Base-by-base conservation (phyloP, 2,888 invertebrate genomes). In the Thecocarcelia acutangulata region DNA sequence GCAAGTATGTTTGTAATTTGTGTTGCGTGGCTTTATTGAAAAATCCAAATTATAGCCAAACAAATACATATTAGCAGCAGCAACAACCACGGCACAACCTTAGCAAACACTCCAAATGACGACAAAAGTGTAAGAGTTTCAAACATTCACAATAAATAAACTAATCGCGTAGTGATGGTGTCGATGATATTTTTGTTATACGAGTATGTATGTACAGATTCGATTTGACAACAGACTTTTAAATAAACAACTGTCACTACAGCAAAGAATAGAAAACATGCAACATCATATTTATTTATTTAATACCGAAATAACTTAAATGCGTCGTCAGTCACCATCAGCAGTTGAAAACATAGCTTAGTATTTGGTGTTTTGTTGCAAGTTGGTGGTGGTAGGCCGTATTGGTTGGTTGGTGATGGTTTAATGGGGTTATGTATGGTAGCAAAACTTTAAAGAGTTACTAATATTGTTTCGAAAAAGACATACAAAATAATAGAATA, bases 201-300 rank as follows among this genome's bases (percentile, higher is more conserved):
- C 9, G 3, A 1, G 33, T 24, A n/a, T 24, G 24, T 72, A 76
- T 76, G 66, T 69, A 42, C 40, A 69, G 66, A 56, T 50, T 56
- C 58, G 40, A 78, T 82, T 58, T 52, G 54, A 56, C 40, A 33
- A 58, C 56, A 70, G 58, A 58, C 69, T 66, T 37, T 19, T 40
- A 63, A 61, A 73, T 64, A 68, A 74, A 68, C 69, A 69, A 37
- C 54, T 42, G 54, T 24, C 61, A 63, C 40, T 44, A 64, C 58
- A 50, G 12, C 54, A 19, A 63, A 58, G 46, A 70, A 64, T 54
- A 44, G 17, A 72, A 72, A 77, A 73, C 76, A 68, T 69, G 73
- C 82, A 74, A 78, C 78, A 66, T 78, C 66, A 82, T 82, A 74
- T 74, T 82, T 78, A 78, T 78, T 75, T 82, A 75, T 74, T 69